Evolutionary conservation across 1,140 invertebrate species (phyloP), one percentile per base, ranked within the genome.

Genomic region (Drosophila pseudoobscura): DNA sequence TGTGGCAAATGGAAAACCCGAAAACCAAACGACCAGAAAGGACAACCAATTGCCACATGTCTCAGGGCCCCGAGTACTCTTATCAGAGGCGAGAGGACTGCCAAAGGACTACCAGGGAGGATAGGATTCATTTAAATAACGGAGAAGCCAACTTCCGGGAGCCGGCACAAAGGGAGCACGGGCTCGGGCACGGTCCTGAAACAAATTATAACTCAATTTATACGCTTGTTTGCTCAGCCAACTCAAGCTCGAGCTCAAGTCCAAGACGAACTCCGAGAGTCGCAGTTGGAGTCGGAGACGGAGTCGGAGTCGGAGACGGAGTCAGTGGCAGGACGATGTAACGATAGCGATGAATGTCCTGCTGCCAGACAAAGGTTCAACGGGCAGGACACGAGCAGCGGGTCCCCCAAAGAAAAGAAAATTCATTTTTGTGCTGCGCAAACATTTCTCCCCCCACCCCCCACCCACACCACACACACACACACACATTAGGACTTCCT

Each of bases 131-230:
- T 82, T 82, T 78, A 69, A 82, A 82, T 82, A 78, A 77, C 78
- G 46, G 44, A 74, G 62, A 69, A 59, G 60, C 60, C 65, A 80
- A 71, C 50, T 39, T 64, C 71, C 62, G 71, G 71, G 60, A 68
- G 26, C 46, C 46, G 41, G 24, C 35, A 44, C 35, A 49, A 53
- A 55, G 52, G 44, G 35, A 51, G 24, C 8, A 8, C 31, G 3
- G 6, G 29, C 29, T 9, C 43, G 29, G 17, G 31, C 26, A 61
- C 55, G 44, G 41, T 53, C 44, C 54, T 31, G 55, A 71, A 75
- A 68, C 61, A 73, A 84, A 84, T 84, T 84, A 79, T 68, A 84
- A 69, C 80, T 84, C 80, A 84, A 84, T 84, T 84, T 84, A 64
- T 79, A 84, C 74, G 80, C 75, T 84, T 78, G 80, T 83, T 83